phyloP scores from a whole-genome alignment of 2,113 vertebrate species.

The Sander lucioperca region DNA sequence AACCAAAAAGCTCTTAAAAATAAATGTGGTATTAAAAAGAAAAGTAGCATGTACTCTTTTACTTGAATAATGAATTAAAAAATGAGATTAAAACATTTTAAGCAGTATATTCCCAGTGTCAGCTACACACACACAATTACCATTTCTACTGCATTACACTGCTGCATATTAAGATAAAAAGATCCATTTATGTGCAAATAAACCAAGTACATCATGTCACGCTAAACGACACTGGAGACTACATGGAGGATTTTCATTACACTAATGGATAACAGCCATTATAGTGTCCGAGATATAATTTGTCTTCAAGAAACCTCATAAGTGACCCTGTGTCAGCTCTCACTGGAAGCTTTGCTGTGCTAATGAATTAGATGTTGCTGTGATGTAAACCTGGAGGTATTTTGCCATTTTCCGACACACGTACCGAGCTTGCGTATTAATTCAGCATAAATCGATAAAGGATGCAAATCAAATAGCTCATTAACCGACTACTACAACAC shows the following conservation, averaged over 20 bases:
- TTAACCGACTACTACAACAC: not conserved
- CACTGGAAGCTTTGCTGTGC: not conserved
- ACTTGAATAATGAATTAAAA: not conserved
- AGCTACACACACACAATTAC: not conserved
- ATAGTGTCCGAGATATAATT: constrained; percentile 25
- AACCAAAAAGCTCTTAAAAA: not conserved
- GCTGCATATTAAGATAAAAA: constrained; percentile 25
- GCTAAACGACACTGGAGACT: constrained; percentile 49
- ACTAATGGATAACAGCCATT: constrained; percentile 46
- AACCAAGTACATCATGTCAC: constrained; percentile 32
- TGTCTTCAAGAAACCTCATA: constrained; percentile 19
- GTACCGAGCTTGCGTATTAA: not conserved
- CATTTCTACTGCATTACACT: not conserved
- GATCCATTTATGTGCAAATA: constrained; percentile 54
- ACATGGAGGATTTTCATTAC: constrained; percentile 43
- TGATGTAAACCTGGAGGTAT: not conserved
- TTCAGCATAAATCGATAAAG: not conserved
- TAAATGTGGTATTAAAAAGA: not conserved
- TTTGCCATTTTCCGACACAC: not conserved
- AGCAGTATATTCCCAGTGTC: not conserved
- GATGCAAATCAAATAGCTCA: not conserved
- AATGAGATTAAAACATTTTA: not conserved
- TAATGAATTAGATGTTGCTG: not conserved
- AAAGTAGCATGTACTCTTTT: not conserved
- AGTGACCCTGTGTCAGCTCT: constrained; percentile 17